Percentiles rank a stretch among this genome's conserved stretches.
These are phyloP conservation scores for Macroteleia sp. DNA, from an alignment of 2,888 invertebrate genomes.

Conservation along the genomic window DNA sequence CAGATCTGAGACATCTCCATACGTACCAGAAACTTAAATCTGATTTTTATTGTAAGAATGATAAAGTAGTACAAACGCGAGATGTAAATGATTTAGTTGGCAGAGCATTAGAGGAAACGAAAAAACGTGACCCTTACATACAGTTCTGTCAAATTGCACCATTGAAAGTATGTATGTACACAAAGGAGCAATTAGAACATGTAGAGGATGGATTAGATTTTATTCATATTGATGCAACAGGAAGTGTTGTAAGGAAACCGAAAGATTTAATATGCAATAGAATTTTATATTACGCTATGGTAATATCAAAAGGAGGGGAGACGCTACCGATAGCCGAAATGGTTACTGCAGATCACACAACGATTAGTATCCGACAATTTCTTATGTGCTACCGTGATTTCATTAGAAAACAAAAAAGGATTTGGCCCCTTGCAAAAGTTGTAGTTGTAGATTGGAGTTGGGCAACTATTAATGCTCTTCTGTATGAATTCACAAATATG, in stretches of 20 bases:
- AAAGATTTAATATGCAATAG: neutral
- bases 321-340: constrained; percentile 1
- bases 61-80: no score
- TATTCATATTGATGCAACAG: neutral
- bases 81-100: no score
- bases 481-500: neutral
- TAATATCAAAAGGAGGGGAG: neutral
- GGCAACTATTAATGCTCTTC: neutral
- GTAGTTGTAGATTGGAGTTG: constrained; percentile 10
- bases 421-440: neutral
- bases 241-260: neutral
- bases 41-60: no score
- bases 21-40: no score
- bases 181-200: neutral
- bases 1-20: no score
- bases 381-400: neutral
- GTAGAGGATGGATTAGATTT: neutral
- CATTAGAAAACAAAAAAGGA: neutral
- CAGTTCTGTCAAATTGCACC: constrained; percentile 3
- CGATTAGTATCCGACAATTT: neutral
- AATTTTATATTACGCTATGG: constrained; percentile 2
- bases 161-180: neutral
- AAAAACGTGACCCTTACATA: no score
- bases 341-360: neutral
- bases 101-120: no score